phyloP scores from a whole-genome alignment of 2,888 invertebrate species.

The Globia sparganii region DNA sequence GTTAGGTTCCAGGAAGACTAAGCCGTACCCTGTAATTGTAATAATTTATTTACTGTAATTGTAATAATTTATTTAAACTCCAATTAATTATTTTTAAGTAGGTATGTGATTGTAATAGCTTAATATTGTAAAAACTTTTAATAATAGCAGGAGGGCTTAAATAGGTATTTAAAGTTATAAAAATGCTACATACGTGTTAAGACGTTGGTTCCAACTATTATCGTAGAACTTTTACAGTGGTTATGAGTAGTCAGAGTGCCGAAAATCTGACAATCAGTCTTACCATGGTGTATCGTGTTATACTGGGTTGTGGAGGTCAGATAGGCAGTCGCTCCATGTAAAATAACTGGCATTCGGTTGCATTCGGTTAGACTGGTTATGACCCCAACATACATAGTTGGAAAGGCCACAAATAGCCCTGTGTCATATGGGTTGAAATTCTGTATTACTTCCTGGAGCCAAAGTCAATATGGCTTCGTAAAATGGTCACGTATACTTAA shows the following conservation, averaged over 20 bases:
- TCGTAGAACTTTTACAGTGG: too few species aligned
- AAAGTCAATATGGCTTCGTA: constrained; percentile 29
- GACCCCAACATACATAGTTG: too few species aligned
- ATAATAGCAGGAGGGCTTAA: background rate
- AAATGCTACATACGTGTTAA: background rate
- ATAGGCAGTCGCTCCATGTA: too few species aligned
- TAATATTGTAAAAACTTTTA: background rate
- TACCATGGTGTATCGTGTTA: background rate
- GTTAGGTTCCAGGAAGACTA: background rate
- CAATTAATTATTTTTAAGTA: background rate
- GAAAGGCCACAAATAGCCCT: too few species aligned
- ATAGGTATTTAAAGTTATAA: too few species aligned
- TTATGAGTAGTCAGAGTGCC: background rate
- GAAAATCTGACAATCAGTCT: background rate
- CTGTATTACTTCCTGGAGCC: background rate
- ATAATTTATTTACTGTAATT: background rate
- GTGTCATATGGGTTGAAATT: background rate
- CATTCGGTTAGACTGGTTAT: too few species aligned
- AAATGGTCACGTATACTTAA: constrained; percentile 34
- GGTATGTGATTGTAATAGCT: background rate
- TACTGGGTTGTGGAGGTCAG: too few species aligned
- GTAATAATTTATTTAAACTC: background rate
- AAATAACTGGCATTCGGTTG: too few species aligned
- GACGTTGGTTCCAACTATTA: too few species aligned
- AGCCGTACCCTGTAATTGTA: background rate